Percentiles rank a stretch among this genome's conserved stretches.
Conservation (phyloP, 2,888 invertebrate species). For the Callyntrura guangdongensis region DNA sequence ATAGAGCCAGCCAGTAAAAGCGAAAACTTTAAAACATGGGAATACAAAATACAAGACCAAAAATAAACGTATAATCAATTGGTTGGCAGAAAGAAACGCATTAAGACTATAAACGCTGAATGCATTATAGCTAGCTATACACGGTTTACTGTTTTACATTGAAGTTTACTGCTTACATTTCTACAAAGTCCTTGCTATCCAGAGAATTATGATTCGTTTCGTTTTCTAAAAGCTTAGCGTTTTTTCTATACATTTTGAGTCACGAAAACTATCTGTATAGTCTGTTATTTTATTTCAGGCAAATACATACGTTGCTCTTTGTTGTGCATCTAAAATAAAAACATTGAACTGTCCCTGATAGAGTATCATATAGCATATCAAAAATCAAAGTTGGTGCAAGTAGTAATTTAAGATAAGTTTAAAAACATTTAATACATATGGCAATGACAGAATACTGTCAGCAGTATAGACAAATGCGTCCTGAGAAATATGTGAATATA, state of each 20-base stretch:
- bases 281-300: not conserved
- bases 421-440: no score
- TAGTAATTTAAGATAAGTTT: no score
- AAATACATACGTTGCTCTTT: not conserved
- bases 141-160: not conserved
- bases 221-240: not conserved
- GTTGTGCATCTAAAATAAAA: not conserved
- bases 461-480: not conserved
- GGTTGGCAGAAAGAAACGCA: no score
- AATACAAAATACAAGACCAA: slow-evolving; percentile 27
- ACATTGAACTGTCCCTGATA: not conserved
- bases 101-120: not conserved
- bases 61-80: not conserved
- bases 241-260: slow-evolving; percentile 2
- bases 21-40: slow-evolving; percentile 1
- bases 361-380: not conserved
- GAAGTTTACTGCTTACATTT: not conserved
- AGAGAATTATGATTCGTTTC: not conserved
- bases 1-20: slow-evolving; percentile 31
- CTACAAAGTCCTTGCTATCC: not conserved
- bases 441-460: not conserved
- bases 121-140: not conserved
- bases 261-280: no score
- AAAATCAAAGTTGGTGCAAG: not conserved
- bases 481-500: not conserved